Evolutionary conservation across 2,888 invertebrate species (phyloP).

Genomic region (Mamestra brassicae): DNA sequence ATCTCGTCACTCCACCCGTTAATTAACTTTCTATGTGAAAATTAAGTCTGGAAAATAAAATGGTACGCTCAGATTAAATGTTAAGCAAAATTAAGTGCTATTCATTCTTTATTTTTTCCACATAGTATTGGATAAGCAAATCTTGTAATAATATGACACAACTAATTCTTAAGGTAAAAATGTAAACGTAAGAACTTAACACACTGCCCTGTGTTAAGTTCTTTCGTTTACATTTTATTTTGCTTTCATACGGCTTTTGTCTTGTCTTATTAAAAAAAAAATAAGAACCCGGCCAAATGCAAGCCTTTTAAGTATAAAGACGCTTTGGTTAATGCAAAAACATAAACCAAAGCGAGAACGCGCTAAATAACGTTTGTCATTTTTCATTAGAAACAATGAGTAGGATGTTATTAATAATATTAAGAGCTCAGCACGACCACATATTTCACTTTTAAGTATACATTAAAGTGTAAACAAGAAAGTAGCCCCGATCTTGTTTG

Average conservation of each 20-base stretch:
- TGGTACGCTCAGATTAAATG: too few relatives aligned
- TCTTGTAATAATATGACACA: too few relatives aligned
- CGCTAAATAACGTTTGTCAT: conserved; percentile 50
- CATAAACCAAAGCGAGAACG: conserved; percentile 21
- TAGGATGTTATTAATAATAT: conserved; percentile 74
- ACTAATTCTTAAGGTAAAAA: too few relatives aligned
- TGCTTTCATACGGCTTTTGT: too few relatives aligned
- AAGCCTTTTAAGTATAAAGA: neutral
- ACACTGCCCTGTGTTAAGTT: too few relatives aligned
- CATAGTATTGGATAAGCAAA: too few relatives aligned
- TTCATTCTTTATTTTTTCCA: neutral
- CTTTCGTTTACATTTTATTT: neutral
- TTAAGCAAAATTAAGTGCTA: neutral
- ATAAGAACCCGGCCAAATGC: neutral
- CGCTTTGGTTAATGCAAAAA: neutral
- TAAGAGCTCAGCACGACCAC: conserved; percentile 73
- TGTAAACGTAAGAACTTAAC: too few relatives aligned
- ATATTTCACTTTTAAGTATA: conserved; percentile 83
- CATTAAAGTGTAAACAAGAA: conserved; percentile 84
- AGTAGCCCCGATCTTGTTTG: conserved; percentile 74
- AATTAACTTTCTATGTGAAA: neutral
- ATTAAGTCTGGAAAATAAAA: neutral
- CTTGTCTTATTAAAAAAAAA: neutral
- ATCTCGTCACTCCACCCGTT: neutral
- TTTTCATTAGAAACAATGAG: conserved; percentile 72